Percentiles rank a stretch among this genome's conserved stretches.
Evolutionary conservation across 2,888 invertebrate species (phyloP).

Genomic region (Drosophila demipolita): DNA sequence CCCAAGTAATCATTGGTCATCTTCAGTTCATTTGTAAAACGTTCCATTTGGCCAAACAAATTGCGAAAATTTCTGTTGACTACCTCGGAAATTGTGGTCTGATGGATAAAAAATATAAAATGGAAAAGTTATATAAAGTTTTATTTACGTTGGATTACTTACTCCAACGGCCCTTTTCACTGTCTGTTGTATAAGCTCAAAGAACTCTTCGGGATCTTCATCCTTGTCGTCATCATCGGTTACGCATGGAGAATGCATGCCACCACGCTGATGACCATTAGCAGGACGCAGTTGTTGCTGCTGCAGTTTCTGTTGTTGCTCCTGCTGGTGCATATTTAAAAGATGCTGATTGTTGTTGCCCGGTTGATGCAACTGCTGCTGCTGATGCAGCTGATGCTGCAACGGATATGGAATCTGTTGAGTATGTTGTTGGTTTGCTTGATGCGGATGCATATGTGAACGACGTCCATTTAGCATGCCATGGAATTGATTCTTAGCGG

Average conservation of each 20-base stretch:
- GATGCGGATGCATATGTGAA: constrained; percentile 33
- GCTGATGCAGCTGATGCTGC: constrained; percentile 70
- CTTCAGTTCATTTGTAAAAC: constrained; percentile 73
- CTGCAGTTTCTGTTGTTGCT: constrained; percentile 11
- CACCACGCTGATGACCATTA: constrained; percentile 26
- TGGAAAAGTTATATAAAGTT: no score
- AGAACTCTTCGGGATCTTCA: constrained; percentile 83
- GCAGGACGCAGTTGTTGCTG: constrained; percentile 5
- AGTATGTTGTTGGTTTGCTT: constrained; percentile 16
- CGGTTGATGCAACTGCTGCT: constrained; percentile 44
- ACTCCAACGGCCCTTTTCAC: constrained; percentile 82
- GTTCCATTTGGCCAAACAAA: constrained; percentile 76
- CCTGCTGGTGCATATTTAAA: constrained; percentile 24
- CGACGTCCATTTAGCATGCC: constrained; percentile 16
- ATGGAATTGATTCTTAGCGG: constrained; percentile 57
- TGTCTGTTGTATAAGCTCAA: constrained; percentile 80
- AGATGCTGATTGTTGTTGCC: constrained; percentile 23
- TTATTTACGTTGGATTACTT: constrained; percentile 8
- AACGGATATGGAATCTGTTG: constrained; percentile 37
- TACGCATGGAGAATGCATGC: constrained; percentile 24
- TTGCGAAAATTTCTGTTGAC: constrained; percentile 80
- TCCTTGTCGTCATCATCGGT: constrained; percentile 74
- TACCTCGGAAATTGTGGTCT: constrained; percentile 80
- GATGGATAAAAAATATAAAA: background rate
- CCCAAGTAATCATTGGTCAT: constrained; percentile 68